Percentiles rank a stretch among this genome's conserved stretches.
These are phyloP conservation scores for Phoebastria nigripes DNA, from an alignment of 2,797 vertebrate species.

Conservation along the genomic window DNA sequence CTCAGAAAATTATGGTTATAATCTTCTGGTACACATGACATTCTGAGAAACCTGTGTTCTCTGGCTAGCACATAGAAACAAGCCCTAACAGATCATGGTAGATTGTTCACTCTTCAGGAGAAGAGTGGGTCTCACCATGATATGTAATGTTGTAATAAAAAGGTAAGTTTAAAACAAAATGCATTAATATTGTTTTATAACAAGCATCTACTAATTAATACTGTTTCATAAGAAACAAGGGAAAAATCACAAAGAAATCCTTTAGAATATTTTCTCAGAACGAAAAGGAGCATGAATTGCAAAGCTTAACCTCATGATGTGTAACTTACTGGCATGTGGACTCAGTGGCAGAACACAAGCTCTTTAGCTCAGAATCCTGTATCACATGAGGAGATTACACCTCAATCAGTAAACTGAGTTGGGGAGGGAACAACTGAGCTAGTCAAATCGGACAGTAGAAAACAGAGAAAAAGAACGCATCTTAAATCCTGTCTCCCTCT, in stretches of 20 bases:
- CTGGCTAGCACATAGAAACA: neutral
- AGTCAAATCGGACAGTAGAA: neutral
- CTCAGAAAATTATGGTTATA: neutral
- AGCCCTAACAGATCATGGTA: neutral
- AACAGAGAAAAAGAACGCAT: neutral
- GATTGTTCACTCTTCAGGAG: neutral
- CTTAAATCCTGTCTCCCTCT: neutral
- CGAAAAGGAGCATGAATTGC: neutral
- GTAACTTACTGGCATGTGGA: neutral
- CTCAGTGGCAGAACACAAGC: neutral
- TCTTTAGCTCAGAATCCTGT: neutral
- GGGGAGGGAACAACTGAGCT: neutral
- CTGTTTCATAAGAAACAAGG: neutral
- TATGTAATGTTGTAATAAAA: neutral
- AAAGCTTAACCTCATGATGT: neutral
- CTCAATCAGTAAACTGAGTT: neutral
- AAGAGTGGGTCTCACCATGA: neutral
- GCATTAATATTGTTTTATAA: neutral
- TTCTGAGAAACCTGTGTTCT: neutral
- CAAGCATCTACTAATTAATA: neutral
- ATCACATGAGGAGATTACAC: neutral
- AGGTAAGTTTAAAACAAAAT: neutral
- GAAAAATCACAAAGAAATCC: neutral
- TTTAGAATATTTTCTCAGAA: neutral
- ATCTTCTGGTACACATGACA: neutral